phyloP scores from a whole-genome alignment of 1,140 invertebrate genomes.

The Neelides sp. region DNA sequence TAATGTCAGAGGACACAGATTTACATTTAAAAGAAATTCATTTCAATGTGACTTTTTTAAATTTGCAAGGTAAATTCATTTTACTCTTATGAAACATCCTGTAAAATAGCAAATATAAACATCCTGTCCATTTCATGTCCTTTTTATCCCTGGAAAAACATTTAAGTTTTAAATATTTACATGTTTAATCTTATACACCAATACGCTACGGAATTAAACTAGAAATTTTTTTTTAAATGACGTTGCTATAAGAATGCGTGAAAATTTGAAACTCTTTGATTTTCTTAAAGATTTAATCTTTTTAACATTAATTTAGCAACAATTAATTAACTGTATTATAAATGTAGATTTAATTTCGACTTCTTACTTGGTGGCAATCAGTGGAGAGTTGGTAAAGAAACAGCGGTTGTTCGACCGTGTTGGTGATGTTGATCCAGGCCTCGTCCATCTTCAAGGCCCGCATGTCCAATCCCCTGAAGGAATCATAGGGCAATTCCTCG shows the following conservation, averaged over 20 bases:
- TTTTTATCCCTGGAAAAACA: background rate
- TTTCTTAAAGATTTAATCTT: too few relatives aligned
- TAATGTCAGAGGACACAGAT: too few relatives aligned
- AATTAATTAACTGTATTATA: background rate
- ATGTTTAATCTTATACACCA: background rate
- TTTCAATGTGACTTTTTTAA: too few relatives aligned
- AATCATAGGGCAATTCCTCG: conserved; percentile 31
- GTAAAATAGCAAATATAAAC: too few relatives aligned
- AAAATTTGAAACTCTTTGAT: background rate
- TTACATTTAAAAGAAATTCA: too few relatives aligned
- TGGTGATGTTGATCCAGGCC: conserved; percentile 33
- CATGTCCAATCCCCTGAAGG: conserved; percentile 32
- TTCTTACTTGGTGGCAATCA: conserved; percentile 32
- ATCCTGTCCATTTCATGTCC: background rate
- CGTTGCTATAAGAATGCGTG: too few relatives aligned
- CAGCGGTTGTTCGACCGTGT: conserved; percentile 10
- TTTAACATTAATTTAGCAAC: background rate
- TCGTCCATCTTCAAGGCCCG: conserved; percentile 32
- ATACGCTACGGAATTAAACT: background rate
- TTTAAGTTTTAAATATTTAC: background rate
- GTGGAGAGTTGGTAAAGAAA: conserved; percentile 32
- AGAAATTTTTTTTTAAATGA: too few relatives aligned
- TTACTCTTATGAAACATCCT: too few relatives aligned
- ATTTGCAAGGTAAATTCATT: too few relatives aligned
- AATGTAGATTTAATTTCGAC: background rate